Evolutionary conservation across 2,888 invertebrate species (phyloP).

Genomic region (Bedellia somnulentella): DNA sequence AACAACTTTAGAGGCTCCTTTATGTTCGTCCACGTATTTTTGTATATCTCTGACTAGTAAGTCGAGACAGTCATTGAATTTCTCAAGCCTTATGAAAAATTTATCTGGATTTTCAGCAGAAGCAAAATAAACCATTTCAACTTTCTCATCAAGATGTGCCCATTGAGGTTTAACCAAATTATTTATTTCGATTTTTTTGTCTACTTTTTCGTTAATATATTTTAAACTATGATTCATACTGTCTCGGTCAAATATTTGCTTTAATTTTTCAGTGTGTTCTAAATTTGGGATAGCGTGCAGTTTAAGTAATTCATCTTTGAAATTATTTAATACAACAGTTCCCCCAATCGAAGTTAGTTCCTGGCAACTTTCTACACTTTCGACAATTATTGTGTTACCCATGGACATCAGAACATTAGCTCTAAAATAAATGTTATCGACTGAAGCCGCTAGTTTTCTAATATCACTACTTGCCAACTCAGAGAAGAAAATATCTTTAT

Average conservation of each 20-base stretch:
- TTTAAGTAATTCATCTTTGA: slow-evolving; percentile 52
- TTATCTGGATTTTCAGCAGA: slow-evolving; percentile 39
- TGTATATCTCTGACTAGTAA: slow-evolving; percentile 38
- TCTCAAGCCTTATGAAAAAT: slow-evolving; percentile 49
- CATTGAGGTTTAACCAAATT: slow-evolving; percentile 22
- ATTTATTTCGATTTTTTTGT: slow-evolving; percentile 10
- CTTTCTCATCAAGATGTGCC: slow-evolving; percentile 49
- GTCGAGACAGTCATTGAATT: slow-evolving; percentile 38
- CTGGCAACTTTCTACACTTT: slow-evolving; percentile 62
- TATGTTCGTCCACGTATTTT: slow-evolving; percentile 19
- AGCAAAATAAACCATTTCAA: slow-evolving; percentile 39
- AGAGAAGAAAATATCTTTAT: slow-evolving; percentile 39
- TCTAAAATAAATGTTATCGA: slow-evolving; percentile 33
- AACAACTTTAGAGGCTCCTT: slow-evolving; percentile 15
- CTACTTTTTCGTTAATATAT: slow-evolving; percentile 12
- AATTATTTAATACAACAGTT: slow-evolving; percentile 51
- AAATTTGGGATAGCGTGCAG: slow-evolving; percentile 35
- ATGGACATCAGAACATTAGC: slow-evolving; percentile 59
- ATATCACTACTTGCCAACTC: slow-evolving; percentile 24
- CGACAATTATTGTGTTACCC: slow-evolving; percentile 65
- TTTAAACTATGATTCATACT: too few species aligned
- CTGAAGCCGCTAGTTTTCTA: slow-evolving; percentile 22
- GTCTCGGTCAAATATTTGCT: slow-evolving; percentile 36
- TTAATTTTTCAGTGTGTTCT: slow-evolving; percentile 47
- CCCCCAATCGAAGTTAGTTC: slow-evolving; percentile 47